These are phyloP conservation scores for Pristionchus arcanus DNA, from an alignment of 2,888 invertebrate species.

Conservation along the genomic window DNA sequence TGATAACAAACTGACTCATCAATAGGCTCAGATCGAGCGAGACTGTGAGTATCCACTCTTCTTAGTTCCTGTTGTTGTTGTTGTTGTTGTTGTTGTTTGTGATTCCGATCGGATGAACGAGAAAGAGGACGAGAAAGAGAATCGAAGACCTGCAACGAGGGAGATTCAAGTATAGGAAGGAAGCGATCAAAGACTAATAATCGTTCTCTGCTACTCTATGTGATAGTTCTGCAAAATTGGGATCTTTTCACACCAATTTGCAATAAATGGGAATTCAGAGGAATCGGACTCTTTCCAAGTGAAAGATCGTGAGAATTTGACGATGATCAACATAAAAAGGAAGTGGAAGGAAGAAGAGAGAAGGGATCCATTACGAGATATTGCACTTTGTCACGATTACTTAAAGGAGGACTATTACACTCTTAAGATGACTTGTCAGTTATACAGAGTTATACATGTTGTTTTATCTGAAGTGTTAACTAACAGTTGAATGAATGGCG, in stretches of 20 bases:
- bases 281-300: neutral
- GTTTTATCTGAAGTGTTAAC: neutral
- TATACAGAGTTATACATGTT: neutral
- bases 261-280: neutral
- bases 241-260: neutral
- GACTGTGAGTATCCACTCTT: conserved; percentile 24
- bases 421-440: neutral
- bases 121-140: conserved; percentile 43
- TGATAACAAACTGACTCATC: conserved; percentile 26
- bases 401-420: neutral
- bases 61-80: neutral
- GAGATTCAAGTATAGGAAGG: neutral
- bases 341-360: neutral
- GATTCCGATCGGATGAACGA: conserved; percentile 13
- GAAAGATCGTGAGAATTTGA: neutral
- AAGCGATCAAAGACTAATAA: neutral
- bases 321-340: neutral
- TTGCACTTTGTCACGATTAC: neutral
- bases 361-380: neutral
- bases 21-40: neutral
- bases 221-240: neutral
- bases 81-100: neutral
- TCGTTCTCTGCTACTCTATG: neutral
- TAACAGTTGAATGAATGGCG: conserved; percentile 43
- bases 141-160: conserved; percentile 40